These are phyloP conservation scores for Eurystomus gularis DNA, from an alignment of 2,113 vertebrate genomes.

Conservation along the genomic window DNA sequence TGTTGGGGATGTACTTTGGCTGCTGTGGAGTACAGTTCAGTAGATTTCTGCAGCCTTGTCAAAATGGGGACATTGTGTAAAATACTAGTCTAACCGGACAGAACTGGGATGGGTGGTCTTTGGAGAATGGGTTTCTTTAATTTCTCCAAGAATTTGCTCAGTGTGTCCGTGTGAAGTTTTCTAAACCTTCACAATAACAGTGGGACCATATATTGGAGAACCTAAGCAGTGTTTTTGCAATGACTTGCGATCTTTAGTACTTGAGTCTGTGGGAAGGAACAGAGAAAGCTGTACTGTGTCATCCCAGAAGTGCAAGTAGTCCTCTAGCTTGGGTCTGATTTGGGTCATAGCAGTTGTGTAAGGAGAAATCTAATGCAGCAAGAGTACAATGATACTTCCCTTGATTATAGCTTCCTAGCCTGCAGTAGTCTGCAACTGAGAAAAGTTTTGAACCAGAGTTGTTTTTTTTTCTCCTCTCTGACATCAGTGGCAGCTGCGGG, in stretches of 20 bases:
- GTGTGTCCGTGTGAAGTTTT: neutral
- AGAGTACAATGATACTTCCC: neutral
- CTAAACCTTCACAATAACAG: neutral
- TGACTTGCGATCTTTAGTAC: neutral
- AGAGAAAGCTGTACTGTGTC: neutral
- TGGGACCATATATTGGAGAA: neutral
- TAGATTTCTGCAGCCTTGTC: neutral
- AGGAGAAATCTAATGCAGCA: neutral
- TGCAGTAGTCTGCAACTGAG: neutral
- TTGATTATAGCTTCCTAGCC: neutral
- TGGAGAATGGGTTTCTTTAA: neutral
- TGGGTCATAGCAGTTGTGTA: neutral
- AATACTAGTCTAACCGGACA: neutral
- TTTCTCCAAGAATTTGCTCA: neutral
- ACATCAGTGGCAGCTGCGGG: constrained; percentile 51
- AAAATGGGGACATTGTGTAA: neutral
- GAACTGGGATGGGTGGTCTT: neutral
- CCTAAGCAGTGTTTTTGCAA: neutral
- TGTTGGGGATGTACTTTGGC: neutral
- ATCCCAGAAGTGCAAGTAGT: neutral
- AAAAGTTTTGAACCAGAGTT: neutral
- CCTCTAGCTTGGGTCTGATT: neutral
- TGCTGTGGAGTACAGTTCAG: neutral
- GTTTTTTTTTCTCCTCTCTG: neutral
- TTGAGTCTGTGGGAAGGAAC: neutral